phyloP scores from a whole-genome alignment of 2,888 invertebrate genomes.

The Erebia ligea region DNA sequence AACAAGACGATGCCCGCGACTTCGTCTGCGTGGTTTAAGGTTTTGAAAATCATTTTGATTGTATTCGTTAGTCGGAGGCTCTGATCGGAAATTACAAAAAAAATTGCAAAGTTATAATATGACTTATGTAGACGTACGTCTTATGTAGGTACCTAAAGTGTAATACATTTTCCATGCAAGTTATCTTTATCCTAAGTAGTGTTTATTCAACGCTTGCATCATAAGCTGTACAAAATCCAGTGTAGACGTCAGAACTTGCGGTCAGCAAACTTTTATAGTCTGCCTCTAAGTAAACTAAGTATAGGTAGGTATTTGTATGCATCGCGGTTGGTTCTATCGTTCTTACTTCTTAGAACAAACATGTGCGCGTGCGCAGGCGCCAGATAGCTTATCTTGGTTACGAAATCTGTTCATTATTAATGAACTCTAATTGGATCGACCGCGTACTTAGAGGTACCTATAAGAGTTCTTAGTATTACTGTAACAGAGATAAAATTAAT shows the following conservation, averaged over 20 bases:
- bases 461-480: no score
- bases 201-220: neutral
- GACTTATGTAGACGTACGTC: no score
- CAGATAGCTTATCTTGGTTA: slow-evolving; percentile 36
- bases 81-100: no score
- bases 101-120: no score
- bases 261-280: neutral
- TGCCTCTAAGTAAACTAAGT: no score
- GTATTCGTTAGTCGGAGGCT: no score
- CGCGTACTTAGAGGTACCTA: neutral
- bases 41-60: no score
- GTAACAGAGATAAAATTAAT: no score
- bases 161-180: no score
- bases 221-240: neutral
- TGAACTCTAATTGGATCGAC: slow-evolving; percentile 27
- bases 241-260: neutral
- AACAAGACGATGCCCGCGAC: no score
- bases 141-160: neutral
- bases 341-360: slow-evolving; percentile 33
- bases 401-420: slow-evolving; percentile 28
- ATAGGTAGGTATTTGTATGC: no score
- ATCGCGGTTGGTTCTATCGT: neutral
- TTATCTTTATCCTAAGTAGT: neutral
- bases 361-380: slow-evolving; percentile 25
- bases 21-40: no score